phyloP scores from a whole-genome alignment of 1,140 invertebrate species.

The Drosophila willistoni region DNA sequence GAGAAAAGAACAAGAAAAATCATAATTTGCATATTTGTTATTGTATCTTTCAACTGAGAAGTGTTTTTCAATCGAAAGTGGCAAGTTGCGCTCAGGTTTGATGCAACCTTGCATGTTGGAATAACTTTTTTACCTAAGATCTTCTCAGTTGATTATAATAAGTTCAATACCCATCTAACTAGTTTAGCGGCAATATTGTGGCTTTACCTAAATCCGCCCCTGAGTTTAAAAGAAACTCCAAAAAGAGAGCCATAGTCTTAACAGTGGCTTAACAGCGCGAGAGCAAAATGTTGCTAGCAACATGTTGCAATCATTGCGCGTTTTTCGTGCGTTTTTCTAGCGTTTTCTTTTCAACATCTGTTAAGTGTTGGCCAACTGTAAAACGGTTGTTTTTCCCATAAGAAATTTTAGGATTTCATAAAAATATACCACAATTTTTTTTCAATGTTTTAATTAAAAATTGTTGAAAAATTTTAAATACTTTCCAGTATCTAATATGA shows the following conservation, averaged over 20 bases:
- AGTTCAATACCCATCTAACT: too few species aligned
- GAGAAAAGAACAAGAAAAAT: too few species aligned
- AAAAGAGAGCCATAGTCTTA: constrained; percentile 31
- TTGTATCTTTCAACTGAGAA: too few species aligned
- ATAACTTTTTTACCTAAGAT: too few species aligned
- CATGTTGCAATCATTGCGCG: constrained; percentile 56
- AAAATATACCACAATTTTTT: not conserved
- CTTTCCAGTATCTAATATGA: too few species aligned
- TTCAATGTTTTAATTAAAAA: not conserved
- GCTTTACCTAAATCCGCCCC: not conserved
- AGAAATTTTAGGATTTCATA: not conserved
- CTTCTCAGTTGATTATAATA: too few species aligned
- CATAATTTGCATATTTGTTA: too few species aligned
- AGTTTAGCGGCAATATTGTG: too few species aligned
- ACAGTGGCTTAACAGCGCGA: constrained; percentile 24
- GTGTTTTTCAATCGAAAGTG: too few species aligned
- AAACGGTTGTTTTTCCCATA: not conserved
- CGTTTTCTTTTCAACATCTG: constrained; percentile 19
- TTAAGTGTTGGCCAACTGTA: constrained; percentile 1
- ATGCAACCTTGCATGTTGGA: too few species aligned
- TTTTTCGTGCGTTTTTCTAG: constrained; percentile 50
- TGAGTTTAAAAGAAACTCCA: not conserved
- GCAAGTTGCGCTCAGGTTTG: too few species aligned
- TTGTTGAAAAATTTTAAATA: not conserved
- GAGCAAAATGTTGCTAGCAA: constrained; percentile 40